Evolutionary conservation across 2,113 vertebrate genomes (phyloP).

Genomic region (Thunnus thynnus): DNA sequence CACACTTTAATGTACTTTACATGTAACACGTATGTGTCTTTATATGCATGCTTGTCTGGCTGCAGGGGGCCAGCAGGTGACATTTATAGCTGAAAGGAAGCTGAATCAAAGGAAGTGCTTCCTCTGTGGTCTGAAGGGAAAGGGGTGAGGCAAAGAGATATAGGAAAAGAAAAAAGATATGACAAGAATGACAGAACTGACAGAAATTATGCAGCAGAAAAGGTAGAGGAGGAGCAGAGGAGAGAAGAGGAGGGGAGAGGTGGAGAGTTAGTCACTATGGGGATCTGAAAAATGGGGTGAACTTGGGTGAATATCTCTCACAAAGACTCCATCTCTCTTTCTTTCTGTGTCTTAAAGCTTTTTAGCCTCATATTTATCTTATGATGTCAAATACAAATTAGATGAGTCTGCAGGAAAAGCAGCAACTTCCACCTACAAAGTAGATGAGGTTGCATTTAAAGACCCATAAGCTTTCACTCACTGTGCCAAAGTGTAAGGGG

Average conservation of each 20-base stretch:
- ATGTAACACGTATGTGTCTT: not conserved
- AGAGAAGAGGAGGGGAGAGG: not conserved
- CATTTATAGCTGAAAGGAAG: constrained; percentile 18
- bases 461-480: constrained; percentile 22
- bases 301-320: constrained; percentile 30
- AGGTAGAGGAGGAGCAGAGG: not conserved
- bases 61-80: constrained; percentile 3
- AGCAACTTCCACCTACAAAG: constrained; percentile 38
- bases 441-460: constrained; percentile 43
- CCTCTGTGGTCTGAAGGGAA: not conserved
- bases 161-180: not conserved
- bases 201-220: constrained; percentile 28
- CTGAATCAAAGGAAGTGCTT: constrained; percentile 27
- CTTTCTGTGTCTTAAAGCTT: constrained; percentile 26
- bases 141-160: not conserved
- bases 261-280: constrained; percentile 1
- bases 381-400: constrained; percentile 54
- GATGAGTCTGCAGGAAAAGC: constrained; percentile 48
- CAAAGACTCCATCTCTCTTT: not conserved
- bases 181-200: constrained; percentile 2
- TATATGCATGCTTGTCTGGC: not conserved
- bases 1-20: not conserved
- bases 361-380: constrained; percentile 60
- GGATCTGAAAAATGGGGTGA: constrained; percentile 38
- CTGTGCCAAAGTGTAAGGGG: not conserved